phyloP scores from a whole-genome alignment of 2,888 invertebrate species.

The Entomobrya proxima region DNA sequence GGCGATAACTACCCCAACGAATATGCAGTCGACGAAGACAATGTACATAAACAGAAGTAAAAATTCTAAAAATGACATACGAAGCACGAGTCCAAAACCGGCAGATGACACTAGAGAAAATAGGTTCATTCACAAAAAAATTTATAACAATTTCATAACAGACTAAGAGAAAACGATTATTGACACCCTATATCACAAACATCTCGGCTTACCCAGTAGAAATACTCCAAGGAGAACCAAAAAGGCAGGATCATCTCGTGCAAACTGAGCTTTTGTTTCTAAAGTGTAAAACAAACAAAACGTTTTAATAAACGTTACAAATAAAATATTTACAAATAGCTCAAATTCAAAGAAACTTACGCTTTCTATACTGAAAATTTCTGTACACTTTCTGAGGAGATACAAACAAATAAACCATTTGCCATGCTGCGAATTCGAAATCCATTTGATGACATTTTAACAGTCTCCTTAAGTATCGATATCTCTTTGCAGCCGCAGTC shows the following conservation, averaged over 20 bases:
- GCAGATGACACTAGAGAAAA: constrained; percentile 86
- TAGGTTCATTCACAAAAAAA: background rate
- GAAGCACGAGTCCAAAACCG: constrained; percentile 88
- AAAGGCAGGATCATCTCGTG: constrained; percentile 99
- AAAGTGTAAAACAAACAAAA: constrained; percentile 70
- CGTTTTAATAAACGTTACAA: background rate
- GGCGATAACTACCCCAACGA: constrained; percentile 90
- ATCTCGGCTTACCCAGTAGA: constrained; percentile 85
- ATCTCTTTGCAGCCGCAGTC: constrained; percentile 91
- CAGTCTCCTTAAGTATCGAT: constrained; percentile 89
- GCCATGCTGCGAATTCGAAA: constrained; percentile 99
- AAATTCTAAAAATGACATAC: constrained; percentile 84
- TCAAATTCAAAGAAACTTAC: constrained; percentile 81
- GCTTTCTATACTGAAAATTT: constrained; percentile 98
- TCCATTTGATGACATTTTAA: constrained; percentile 98
- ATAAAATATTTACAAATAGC: constrained; percentile 18
- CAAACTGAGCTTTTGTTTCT: constrained; percentile 99
- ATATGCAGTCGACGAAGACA: constrained; percentile 95
- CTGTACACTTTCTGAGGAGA: constrained; percentile 97
- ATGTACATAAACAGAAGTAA: constrained; percentile 92
- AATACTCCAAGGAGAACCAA: constrained; percentile 92
- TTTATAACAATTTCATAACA: background rate
- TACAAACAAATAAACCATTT: constrained; percentile 96
- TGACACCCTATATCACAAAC: no score
- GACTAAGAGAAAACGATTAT: background rate